Evolutionary conservation across 2,797 vertebrate species (phyloP).

Genomic region (Spinus pinus): DNA sequence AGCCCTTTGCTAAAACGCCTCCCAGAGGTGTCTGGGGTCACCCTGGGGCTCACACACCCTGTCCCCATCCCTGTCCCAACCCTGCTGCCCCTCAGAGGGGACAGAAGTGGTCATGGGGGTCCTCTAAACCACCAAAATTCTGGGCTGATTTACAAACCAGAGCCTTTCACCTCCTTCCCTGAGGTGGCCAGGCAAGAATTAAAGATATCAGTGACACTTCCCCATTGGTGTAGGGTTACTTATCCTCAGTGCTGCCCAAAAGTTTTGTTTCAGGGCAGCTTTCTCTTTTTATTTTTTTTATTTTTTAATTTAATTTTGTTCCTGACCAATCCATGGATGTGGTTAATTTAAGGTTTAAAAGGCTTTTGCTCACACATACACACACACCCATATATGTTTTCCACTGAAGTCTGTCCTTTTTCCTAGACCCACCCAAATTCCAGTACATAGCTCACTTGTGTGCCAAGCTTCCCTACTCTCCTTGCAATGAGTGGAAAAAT

Average conservation of each 20-base stretch:
- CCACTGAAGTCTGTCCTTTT: conserved; percentile 77
- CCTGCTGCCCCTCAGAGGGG: background rate
- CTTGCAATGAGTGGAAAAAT: conserved; percentile 54
- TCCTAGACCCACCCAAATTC: conserved; percentile 79
- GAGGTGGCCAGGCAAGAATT: background rate
- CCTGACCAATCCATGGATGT: conserved; percentile 30
- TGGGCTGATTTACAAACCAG: background rate
- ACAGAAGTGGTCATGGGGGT: background rate
- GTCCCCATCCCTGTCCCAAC: rapidly evolving
- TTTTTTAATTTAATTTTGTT: background rate
- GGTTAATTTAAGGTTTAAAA: conserved; percentile 68
- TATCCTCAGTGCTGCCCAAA: background rate
- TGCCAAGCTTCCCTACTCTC: conserved; percentile 69
- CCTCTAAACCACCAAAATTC: background rate
- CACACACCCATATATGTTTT: conserved; percentile 70
- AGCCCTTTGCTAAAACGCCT: background rate
- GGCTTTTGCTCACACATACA: conserved; percentile 56
- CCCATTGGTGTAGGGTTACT: background rate
- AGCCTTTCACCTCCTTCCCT: background rate
- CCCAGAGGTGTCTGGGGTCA: background rate
- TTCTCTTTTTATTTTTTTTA: background rate
- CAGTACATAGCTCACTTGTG: conserved; percentile 48
- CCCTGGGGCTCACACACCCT: background rate
- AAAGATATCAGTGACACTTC: background rate
- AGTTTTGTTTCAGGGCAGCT: background rate